Conservation (phyloP, 2,888 invertebrate species). For the Pyralis farinalis region DNA sequence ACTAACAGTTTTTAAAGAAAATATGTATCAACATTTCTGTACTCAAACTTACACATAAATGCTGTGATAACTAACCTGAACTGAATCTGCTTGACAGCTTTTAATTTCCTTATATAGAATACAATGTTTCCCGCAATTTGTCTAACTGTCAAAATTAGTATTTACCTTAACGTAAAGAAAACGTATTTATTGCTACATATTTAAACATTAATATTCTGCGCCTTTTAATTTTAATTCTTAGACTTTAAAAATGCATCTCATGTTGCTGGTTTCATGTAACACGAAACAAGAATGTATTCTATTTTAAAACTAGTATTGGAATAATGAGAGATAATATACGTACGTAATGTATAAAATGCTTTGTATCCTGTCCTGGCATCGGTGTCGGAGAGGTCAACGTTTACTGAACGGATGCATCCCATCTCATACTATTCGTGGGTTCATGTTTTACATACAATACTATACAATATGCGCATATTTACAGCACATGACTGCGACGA, state of each 20-base stretch:
- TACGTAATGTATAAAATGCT: slow-evolving; percentile 30
- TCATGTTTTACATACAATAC: slow-evolving; percentile 60
- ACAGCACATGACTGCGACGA: slow-evolving; percentile 30
- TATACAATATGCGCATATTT: slow-evolving; percentile 66
- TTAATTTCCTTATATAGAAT: too few relatives aligned
- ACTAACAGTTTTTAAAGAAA: too few relatives aligned
- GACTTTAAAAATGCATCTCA: slow-evolving; percentile 8
- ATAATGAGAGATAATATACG: slow-evolving; percentile 11
- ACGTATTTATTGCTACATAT: too few relatives aligned
- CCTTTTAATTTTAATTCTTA: slow-evolving; percentile 10
- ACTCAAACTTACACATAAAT: too few relatives aligned
- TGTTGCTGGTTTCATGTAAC: slow-evolving; percentile 12
- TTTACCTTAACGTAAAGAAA: too few relatives aligned
- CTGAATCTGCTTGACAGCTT: too few relatives aligned
- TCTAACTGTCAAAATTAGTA: too few relatives aligned
- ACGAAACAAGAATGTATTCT: slow-evolving; percentile 14
- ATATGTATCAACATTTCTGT: too few relatives aligned
- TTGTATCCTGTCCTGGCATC: slow-evolving; percentile 42
- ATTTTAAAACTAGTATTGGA: slow-evolving; percentile 15
- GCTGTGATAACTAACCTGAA: too few relatives aligned
- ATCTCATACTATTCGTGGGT: slow-evolving; percentile 39
- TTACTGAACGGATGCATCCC: slow-evolving; percentile 56
- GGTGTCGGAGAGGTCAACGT: slow-evolving; percentile 57
- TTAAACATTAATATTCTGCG: too few relatives aligned
- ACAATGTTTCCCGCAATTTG: too few relatives aligned